Conservation (phyloP, 2,797 vertebrate species). For the Urosaurus nigricauda region DNA sequence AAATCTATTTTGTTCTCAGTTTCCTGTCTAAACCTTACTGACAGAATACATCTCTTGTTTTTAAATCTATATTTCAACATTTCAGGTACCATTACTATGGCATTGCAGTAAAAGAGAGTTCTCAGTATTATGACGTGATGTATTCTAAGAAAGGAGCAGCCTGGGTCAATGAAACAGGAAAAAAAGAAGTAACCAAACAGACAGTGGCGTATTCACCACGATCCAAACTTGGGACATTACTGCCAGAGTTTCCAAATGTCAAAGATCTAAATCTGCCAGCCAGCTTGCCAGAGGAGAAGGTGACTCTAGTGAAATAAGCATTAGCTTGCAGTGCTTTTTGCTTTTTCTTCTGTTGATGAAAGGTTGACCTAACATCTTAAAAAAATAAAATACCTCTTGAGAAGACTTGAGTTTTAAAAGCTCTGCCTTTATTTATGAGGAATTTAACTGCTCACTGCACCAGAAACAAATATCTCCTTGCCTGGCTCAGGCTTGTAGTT, state of each 20-base stretch:
- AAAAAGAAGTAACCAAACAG: slow-evolving; percentile 99
- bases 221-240: slow-evolving; percentile 97
- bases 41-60: slow-evolving; percentile 34
- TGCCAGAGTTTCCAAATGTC: slow-evolving; percentile 99
- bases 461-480: slow-evolving; percentile 43
- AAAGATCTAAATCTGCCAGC: slow-evolving; percentile 99
- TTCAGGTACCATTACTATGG: slow-evolving; percentile 98
- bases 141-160: slow-evolving; percentile 99
- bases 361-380: slow-evolving; percentile 72
- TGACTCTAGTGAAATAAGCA: slow-evolving; percentile 86
- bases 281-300: slow-evolving; percentile 98
- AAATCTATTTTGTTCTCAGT: slow-evolving; percentile 38
- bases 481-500: slow-evolving; percentile 5
- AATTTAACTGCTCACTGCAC: slow-evolving; percentile 46
- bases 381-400: slow-evolving; percentile 28
- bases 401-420: slow-evolving; percentile 57
- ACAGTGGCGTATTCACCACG: slow-evolving; percentile 99
- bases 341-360: slow-evolving; percentile 61
- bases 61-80: slow-evolving; percentile 47
- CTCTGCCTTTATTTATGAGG: slow-evolving; percentile 59
- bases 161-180: slow-evolving; percentile 98
- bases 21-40: slow-evolving; percentile 8
- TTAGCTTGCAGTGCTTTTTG: slow-evolving; percentile 66
- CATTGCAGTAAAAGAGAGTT: slow-evolving; percentile 97
- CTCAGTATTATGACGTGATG: slow-evolving; percentile 99